Conservation (phyloP, 2,797 vertebrate species). For the Onychomys arenicola region DNA sequence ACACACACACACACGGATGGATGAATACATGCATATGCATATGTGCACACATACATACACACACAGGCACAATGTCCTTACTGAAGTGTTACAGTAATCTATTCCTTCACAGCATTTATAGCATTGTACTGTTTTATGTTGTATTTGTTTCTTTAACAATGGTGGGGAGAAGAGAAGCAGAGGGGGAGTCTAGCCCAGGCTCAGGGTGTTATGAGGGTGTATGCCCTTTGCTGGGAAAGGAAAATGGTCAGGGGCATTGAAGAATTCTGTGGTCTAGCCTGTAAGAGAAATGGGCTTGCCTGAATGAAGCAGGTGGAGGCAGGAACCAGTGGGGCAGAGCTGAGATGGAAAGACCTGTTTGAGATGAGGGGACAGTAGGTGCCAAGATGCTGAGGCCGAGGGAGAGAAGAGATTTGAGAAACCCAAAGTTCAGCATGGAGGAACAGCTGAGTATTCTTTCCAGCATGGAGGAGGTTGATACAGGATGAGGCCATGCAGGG, state of each 20-base stretch:
- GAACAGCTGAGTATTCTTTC: background rate
- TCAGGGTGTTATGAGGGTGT: background rate
- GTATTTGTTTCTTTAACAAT: constrained; percentile 20
- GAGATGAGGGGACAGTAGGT: background rate
- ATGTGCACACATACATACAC: no score
- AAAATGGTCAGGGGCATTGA: background rate
- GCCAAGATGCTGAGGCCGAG: background rate
- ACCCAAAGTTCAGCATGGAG: background rate
- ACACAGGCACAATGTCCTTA: background rate
- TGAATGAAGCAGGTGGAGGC: background rate
- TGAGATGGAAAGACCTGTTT: background rate
- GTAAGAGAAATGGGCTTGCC: background rate
- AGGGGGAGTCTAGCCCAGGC: background rate
- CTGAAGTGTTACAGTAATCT: constrained; percentile 48
- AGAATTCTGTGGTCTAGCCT: background rate
- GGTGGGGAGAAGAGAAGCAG: background rate
- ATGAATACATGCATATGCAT: background rate
- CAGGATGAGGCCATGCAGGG: background rate
- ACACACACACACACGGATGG: background rate
- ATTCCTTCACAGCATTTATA: constrained; percentile 42
- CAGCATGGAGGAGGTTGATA: background rate
- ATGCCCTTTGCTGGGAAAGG: background rate
- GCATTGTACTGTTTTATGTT: constrained; percentile 25
- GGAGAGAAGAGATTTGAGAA: background rate
- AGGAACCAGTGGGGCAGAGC: background rate